phyloP scores from a whole-genome alignment of 2,888 invertebrate species.

The Leucozona laternaria region DNA sequence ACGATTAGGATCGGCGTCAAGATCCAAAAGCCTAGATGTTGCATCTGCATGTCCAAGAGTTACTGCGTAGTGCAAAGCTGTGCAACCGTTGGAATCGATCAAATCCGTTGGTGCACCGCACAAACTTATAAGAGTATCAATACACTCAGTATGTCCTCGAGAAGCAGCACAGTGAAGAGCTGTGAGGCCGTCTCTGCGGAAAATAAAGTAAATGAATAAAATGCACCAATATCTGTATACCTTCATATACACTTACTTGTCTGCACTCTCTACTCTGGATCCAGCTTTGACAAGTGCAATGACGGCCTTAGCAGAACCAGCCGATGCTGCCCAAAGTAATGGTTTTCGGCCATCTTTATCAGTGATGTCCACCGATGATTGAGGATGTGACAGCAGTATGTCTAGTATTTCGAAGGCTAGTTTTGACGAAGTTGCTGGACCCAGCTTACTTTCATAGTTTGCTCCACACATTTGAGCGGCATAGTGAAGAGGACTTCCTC shows the following conservation, averaged over 20 bases:
- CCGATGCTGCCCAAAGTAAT: conserved; percentile 98
- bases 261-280: conserved; percentile 91
- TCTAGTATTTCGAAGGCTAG: conserved; percentile 87
- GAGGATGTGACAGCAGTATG: conserved; percentile 91
- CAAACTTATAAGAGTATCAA: conserved; percentile 93
- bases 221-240: not conserved
- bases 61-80: conserved; percentile 98
- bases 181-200: conserved; percentile 94
- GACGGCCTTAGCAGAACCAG: conserved; percentile 96
- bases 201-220: not conserved
- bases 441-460: conserved; percentile 86
- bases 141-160: conserved; percentile 95
- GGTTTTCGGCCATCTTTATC: conserved; percentile 98
- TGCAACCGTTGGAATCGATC: conserved; percentile 96
- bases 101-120: conserved; percentile 95
- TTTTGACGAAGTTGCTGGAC: conserved; percentile 80
- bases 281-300: conserved; percentile 94
- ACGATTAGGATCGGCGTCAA: conserved; percentile 95
- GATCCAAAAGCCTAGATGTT: conserved; percentile 93
- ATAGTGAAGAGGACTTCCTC: conserved; percentile 98
- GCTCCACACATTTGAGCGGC: conserved; percentile 98
- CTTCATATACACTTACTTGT: conserved; percentile 85
- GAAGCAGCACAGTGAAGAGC: conserved; percentile 99
- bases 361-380: conserved; percentile 92
- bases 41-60: conserved; percentile 98